Percentiles rank a stretch among this genome's conserved stretches.
phyloP scores from a whole-genome alignment of 2,888 invertebrate genomes.

The Cataglyphis livida region DNA sequence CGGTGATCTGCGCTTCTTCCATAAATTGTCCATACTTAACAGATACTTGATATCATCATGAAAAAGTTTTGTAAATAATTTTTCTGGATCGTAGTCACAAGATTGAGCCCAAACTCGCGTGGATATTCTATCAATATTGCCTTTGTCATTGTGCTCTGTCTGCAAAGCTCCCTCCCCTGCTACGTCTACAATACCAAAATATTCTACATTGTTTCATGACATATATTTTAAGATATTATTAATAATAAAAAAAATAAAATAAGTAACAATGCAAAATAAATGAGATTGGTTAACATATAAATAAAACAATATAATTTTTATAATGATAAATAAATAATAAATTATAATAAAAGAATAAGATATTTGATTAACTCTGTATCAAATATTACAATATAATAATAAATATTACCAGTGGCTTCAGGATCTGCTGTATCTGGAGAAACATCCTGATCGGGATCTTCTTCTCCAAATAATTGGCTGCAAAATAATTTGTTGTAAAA shows the following conservation, averaged over 20 bases:
- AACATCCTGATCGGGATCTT: conserved; percentile 98
- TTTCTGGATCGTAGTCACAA: conserved; percentile 92
- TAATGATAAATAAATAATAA: not conserved
- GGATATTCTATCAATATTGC: conserved; percentile 87
- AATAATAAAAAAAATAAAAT: not conserved
- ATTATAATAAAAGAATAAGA: not conserved
- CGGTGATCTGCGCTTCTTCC: conserved; percentile 96
- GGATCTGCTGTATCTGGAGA: conserved; percentile 99
- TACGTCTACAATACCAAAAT: conserved; percentile 70
- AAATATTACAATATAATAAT: conserved; percentile 12
- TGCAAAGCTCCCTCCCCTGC: conserved; percentile 89
- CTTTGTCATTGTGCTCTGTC: conserved; percentile 86
- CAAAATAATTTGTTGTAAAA: conserved; percentile 26
- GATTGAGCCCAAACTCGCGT: conserved; percentile 96
- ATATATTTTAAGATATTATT: not conserved
- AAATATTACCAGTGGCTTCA: conserved; percentile 90
- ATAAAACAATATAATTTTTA: not conserved
- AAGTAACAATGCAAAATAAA: not conserved
- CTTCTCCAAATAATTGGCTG: conserved; percentile 98
- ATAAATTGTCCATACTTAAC: conserved; percentile 97
- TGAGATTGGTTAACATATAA: not conserved
- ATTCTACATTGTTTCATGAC: not conserved
- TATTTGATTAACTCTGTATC: not conserved
- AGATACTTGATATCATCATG: conserved; percentile 97
- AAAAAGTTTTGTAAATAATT: conserved; percentile 97